Evolutionary conservation across 2,888 invertebrate species (phyloP).

Genomic region (Leptinotarsa haldemani): DNA sequence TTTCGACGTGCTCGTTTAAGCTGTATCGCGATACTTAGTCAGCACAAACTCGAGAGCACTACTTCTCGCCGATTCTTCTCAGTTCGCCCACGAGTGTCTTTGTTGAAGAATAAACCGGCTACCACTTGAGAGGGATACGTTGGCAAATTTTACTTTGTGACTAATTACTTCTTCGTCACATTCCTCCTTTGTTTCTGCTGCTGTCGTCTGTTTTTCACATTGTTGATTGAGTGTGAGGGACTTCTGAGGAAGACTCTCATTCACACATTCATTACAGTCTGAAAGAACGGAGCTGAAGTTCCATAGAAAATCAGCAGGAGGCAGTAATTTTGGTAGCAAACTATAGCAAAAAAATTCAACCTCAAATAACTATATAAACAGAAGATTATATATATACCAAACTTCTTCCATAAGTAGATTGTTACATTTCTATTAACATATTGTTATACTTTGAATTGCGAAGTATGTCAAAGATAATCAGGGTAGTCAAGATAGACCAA

Average conservation of each 20-base stretch:
- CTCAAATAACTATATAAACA: no score
- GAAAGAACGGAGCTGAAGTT: no score
- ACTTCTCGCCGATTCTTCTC: constrained; percentile 46
- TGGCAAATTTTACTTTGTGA: constrained; percentile 44
- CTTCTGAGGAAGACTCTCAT: background rate
- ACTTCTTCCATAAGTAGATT: no score
- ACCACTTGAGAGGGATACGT: constrained; percentile 43
- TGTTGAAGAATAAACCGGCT: constrained; percentile 47
- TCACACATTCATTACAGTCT: background rate
- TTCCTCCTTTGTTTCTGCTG: constrained; percentile 32
- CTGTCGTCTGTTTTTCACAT: constrained; percentile 27
- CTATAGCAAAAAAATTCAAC: no score
- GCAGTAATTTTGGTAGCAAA: no score
- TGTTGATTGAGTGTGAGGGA: constrained; percentile 16
- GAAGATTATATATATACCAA: no score
- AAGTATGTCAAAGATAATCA: no score
- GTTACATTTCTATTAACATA: no score
- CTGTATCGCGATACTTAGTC: constrained; percentile 51
- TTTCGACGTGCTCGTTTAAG: constrained; percentile 48
- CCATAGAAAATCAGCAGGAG: no score
- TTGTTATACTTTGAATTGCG: no score
- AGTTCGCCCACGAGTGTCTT: constrained; percentile 49
- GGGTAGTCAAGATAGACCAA: no score
- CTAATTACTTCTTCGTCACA: constrained; percentile 44
- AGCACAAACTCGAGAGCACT: constrained; percentile 52